Base-by-base conservation (phyloP, 2,113 vertebrate genomes). In the Pelodiscus sinensis region DNA sequence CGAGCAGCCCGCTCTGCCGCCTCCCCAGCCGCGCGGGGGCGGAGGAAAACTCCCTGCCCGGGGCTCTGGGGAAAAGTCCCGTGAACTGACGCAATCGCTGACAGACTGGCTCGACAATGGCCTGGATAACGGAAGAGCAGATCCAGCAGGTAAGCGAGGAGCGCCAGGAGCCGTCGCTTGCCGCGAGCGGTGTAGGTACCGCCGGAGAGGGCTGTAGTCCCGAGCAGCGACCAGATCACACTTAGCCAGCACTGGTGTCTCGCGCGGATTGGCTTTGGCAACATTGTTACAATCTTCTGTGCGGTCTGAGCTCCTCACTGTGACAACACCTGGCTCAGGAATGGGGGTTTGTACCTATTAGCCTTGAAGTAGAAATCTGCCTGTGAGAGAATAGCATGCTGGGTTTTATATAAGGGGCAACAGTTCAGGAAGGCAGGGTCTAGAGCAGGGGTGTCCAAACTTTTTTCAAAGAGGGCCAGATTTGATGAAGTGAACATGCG, bases 91-190 rank as follows among this genome's bases (percentile, higher is more conserved):
- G 54, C 80, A 24, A 50, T 2, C 15, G 52, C 21, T 7, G 50
- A 51, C 21, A 92, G 18, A 11, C 54, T 3, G 75, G 51, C 29
- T 3, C 78, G 73, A 16, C 1, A 0, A 99, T 99, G 98, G 98
- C 98, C 3, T 96, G 95, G 0, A 85, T 99, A 19, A 97, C 94
- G 1, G 97, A 98, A 52, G 94, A 93, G 0, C 96, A 99, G 88
- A 95, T 98, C 88, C 97, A 97, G 18, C 96, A 98, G 98, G 99
- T 99, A 92, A 98, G 98, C 44, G 22, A 4, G 50, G 1, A 29
- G 18, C 24, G 44, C 6, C 3, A 11, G 54, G 50, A 14, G 57
- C 38, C 44, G 4, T 44, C 44, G 44, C 44, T 44, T 6, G 44
- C 44, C 44, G 44, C 44, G 38, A 44, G 9, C 52, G 5, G 52